Evolutionary conservation across 1,140 invertebrate species (phyloP).

Genomic region (Caenorhabditis latens): DNA sequence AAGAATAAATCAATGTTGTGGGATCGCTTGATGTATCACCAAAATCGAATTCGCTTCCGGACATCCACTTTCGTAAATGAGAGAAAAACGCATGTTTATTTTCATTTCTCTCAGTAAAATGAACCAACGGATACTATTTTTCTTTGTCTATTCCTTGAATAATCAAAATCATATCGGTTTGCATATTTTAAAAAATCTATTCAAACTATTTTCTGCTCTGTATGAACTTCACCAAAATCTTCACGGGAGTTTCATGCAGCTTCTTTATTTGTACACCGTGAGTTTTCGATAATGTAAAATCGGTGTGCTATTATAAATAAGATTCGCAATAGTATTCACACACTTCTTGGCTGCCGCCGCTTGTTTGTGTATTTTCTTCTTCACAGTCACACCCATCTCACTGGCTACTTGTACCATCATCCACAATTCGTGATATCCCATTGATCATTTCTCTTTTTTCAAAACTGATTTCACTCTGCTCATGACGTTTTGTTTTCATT

Average conservation of each 20-base stretch:
- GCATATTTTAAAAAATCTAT: too few relatives aligned
- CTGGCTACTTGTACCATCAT: conserved; percentile 35
- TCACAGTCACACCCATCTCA: background rate
- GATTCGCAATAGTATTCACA: conserved; percentile 38
- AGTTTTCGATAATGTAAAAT: conserved; percentile 52
- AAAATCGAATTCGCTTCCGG: too few relatives aligned
- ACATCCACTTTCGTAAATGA: too few relatives aligned
- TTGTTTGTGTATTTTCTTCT: conserved; percentile 26
- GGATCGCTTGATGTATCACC: too few relatives aligned
- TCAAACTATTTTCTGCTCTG: background rate
- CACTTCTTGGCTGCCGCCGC: conserved; percentile 15
- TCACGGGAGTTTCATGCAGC: conserved; percentile 41
- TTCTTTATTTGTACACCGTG: conserved; percentile 35
- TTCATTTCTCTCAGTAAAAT: too few relatives aligned
- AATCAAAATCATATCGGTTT: too few relatives aligned
- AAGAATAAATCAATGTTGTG: too few relatives aligned
- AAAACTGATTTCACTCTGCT: background rate
- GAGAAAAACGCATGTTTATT: too few relatives aligned
- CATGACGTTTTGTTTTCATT: background rate
- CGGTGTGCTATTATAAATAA: conserved; percentile 52
- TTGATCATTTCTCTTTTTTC: background rate
- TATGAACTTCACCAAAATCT: conserved; percentile 7
- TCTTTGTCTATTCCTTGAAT: too few relatives aligned
- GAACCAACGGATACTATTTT: too few relatives aligned
- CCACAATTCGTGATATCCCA: background rate